Evolutionary conservation across 2,113 vertebrate species (phyloP), one percentile per base, ranked within the genome.

Genomic region (Arothron firmamentum): DNA sequence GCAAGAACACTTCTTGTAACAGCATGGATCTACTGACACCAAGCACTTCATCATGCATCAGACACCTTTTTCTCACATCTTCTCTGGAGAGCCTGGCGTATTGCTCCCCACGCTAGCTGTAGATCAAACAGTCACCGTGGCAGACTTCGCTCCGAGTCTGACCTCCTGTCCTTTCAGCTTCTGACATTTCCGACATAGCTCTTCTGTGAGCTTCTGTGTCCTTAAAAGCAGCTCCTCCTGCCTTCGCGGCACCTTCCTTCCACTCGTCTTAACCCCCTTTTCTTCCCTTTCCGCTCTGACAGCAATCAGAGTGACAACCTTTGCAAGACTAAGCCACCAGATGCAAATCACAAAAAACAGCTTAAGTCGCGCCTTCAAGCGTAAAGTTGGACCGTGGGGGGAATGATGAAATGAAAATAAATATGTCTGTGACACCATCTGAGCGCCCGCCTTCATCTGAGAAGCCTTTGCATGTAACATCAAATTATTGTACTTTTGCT

Each of bases 291-390:
- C 46, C 34, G 25, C 25, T 66, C 64, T n/a, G 13, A 20, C 68
- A 72, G 61, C 58, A 65, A 61, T 66, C 59, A 62, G 11, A 74
- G 46, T 80, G 82, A 79, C 73, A 75, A 62, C 28, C 52, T 63
- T 74, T 80, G 71, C 56, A 19, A 46, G 56, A 67, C 53, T 38
- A 49, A 66, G 65, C 56, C 54, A 46, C 18, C 17, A 59, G 62
- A 64, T 63, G 48, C 43, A 61, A 66, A 70, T 53, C 50, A 63
- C 70, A 70, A 59, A 17, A 82, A 79, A 79, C 79, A 77, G 57
- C 57, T 67, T 59, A 23, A 52, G 52, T 61, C 69, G 42, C 65
- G 56, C 51, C 72, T 51, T 19, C 9, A 60, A 19, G 52, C 64
- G 15, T 31, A 2, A n/a, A 58, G 46, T 57, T 16, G 41, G 41